These are phyloP conservation scores for Xylocampa areola DNA, from an alignment of 2,888 invertebrate genomes.

Conservation along the genomic window DNA sequence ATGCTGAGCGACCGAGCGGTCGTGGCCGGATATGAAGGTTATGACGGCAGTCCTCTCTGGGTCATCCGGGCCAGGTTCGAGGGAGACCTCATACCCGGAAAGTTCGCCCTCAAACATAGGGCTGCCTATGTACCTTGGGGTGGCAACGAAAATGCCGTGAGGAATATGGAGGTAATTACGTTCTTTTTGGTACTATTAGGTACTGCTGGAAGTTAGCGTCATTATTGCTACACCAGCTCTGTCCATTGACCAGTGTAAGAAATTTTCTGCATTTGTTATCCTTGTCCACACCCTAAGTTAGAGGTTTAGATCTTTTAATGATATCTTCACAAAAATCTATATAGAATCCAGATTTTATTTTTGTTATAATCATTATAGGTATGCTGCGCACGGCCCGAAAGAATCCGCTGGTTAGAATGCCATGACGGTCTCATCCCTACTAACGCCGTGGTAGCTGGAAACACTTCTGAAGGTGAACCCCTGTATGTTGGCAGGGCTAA, in stretches of 20 bases:
- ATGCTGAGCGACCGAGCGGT: slow-evolving; percentile 75
- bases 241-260: no score
- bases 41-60: slow-evolving; percentile 85
- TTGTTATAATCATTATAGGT: slow-evolving; percentile 66
- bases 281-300: no score
- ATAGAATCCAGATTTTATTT: no score
- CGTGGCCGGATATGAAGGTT: slow-evolving; percentile 82
- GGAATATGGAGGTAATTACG: slow-evolving; percentile 83
- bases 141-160: slow-evolving; percentile 76
- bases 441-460: slow-evolving; percentile 87
- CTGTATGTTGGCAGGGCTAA: slow-evolving; percentile 88
- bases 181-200: no score
- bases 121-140: slow-evolving; percentile 83
- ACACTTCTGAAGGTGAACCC: slow-evolving; percentile 82
- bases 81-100: slow-evolving; percentile 83
- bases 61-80: slow-evolving; percentile 78
- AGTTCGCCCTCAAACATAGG: slow-evolving; percentile 79
- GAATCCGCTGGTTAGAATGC: slow-evolving; percentile 83
- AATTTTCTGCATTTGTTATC: no score
- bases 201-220: no score
- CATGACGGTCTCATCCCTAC: slow-evolving; percentile 82
- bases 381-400: slow-evolving; percentile 78
- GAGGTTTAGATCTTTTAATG: no score
- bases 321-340: not conserved
- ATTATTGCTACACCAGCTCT: no score